Conservation (phyloP, 1,140 invertebrate species). For the Anthonomus grandis region DNA sequence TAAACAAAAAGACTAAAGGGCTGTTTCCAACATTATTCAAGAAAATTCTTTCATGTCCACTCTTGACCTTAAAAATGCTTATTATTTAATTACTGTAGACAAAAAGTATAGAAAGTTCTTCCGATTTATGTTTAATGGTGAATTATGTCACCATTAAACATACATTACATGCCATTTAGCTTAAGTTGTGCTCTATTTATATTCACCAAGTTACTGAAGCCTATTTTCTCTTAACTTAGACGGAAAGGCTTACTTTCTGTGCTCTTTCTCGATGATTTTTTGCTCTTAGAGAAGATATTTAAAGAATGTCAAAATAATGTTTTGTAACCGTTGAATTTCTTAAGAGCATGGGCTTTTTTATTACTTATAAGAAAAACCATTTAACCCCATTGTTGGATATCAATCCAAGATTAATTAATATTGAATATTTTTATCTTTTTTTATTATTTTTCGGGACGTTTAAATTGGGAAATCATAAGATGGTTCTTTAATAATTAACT, state of each 20-base stretch:
- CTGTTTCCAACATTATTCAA: slow-evolving; percentile 23
- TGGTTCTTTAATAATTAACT: too few species aligned
- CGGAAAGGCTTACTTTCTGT: slow-evolving; percentile 14
- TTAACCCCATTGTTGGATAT: slow-evolving; percentile 5
- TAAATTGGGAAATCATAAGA: too few species aligned
- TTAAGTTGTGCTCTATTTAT: slow-evolving; percentile 26
- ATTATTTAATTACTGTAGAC: slow-evolving; percentile 28
- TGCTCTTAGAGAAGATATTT: background rate
- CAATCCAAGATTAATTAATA: too few species aligned
- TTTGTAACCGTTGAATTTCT: too few species aligned
- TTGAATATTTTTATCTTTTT: too few species aligned
- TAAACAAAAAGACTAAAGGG: slow-evolving; percentile 16
- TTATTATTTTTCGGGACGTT: too few species aligned
- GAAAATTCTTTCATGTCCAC: slow-evolving; percentile 30
- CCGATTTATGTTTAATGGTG: slow-evolving; percentile 28
- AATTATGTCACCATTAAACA: slow-evolving; percentile 35
- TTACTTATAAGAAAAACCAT: slow-evolving; percentile 12
- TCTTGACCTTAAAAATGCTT: slow-evolving; percentile 40
- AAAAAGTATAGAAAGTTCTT: slow-evolving; percentile 26
- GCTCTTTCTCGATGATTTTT: slow-evolving; percentile 12
- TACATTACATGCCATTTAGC: slow-evolving; percentile 25
- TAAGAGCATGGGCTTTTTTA: slow-evolving; percentile 11
- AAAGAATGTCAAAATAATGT: slow-evolving; percentile 4
- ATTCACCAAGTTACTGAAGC: slow-evolving; percentile 31
- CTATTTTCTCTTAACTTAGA: slow-evolving; percentile 16